A percentile compares a stretch with the other conserved stretches of the same genome.
Evolutionary conservation across 1,140 invertebrate species (phyloP).

Genomic region (Bombus affinis): DNA sequence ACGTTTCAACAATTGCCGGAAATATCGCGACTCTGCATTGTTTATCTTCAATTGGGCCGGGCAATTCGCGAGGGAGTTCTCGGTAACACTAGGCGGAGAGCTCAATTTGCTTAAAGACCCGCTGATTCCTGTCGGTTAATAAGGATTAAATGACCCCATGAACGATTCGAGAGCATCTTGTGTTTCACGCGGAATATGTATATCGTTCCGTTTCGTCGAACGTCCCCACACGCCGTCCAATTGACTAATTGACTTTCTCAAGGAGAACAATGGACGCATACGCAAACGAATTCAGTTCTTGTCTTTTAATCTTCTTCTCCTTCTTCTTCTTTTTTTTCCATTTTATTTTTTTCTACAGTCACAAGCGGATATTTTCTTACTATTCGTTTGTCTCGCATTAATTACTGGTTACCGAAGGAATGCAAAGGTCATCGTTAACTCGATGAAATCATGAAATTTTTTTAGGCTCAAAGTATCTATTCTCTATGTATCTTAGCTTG

Average conservation of each 20-base stretch:
- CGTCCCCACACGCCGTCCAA: conserved; percentile 11
- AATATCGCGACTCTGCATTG: conserved; percentile 17
- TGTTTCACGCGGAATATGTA: conserved; percentile 29
- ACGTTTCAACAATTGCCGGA: conserved; percentile 28
- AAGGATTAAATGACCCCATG: conserved; percentile 57
- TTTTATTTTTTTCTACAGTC: neutral
- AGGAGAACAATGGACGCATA: conserved; percentile 39
- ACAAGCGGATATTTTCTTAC: neutral
- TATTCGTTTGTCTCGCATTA: neutral
- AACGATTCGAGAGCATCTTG: conserved; percentile 53
- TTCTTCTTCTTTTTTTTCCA: neutral
- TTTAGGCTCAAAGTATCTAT: neutral
- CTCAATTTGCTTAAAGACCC: conserved; percentile 60
- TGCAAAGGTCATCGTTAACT: neutral
- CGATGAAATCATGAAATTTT: conserved; percentile 17
- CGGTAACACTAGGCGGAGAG: conserved; percentile 4
- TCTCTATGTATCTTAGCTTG: no score
- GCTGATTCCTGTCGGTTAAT: conserved; percentile 53
- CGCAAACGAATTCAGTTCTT: conserved; percentile 35
- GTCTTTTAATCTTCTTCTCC: neutral
- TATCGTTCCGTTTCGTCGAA: conserved; percentile 18
- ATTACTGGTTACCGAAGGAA: neutral
- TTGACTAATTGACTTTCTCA: conserved; percentile 53
- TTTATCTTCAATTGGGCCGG: conserved; percentile 50
- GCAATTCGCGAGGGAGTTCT: conserved; percentile 45